A percentile compares a stretch with the other conserved stretches of the same genome.
phyloP scores from a whole-genome alignment of 2,888 invertebrate species.

The Hymenopus coronatus region DNA sequence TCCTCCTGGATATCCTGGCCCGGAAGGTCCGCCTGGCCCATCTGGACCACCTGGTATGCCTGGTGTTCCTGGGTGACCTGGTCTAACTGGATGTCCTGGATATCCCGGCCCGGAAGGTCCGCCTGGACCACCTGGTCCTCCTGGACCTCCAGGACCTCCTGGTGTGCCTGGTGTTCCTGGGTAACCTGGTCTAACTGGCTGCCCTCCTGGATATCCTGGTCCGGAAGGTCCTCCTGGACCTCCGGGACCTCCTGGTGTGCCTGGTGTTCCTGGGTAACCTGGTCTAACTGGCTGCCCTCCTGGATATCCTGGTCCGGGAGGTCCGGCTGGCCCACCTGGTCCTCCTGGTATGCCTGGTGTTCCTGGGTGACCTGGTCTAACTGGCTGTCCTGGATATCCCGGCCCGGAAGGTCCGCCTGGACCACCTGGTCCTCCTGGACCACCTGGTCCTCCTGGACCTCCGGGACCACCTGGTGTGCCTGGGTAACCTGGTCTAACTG shows the following conservation, averaged over 20 bases:
- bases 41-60: conserved; percentile 37
- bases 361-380: conserved; percentile 35
- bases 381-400: conserved; percentile 40
- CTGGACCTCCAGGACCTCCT: conserved; percentile 37
- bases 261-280: conserved; percentile 32
- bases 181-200: conserved; percentile 36
- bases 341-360: conserved; percentile 33
- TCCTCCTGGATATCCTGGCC: conserved; percentile 39
- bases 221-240: conserved; percentile 36
- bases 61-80: conserved; percentile 37
- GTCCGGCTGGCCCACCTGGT: conserved; percentile 34
- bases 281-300: conserved; percentile 27
- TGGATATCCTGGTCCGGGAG: conserved; percentile 39
- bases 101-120: conserved; percentile 32
- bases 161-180: conserved; percentile 37
- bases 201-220: conserved; percentile 37
- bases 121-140: conserved; percentile 25
- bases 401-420: conserved; percentile 37
- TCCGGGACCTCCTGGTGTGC: conserved; percentile 40
- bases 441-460: conserved; percentile 27
- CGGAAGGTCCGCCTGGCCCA: conserved; percentile 45
- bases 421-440: conserved; percentile 36
- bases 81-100: conserved; percentile 31
- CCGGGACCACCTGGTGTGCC: conserved; percentile 41
- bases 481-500: conserved; percentile 40